A percentile compares a stretch with the other conserved stretches of the same genome.
Evolutionary conservation across 2,113 vertebrate species (phyloP).

Genomic region (Tetrax tetrax): DNA sequence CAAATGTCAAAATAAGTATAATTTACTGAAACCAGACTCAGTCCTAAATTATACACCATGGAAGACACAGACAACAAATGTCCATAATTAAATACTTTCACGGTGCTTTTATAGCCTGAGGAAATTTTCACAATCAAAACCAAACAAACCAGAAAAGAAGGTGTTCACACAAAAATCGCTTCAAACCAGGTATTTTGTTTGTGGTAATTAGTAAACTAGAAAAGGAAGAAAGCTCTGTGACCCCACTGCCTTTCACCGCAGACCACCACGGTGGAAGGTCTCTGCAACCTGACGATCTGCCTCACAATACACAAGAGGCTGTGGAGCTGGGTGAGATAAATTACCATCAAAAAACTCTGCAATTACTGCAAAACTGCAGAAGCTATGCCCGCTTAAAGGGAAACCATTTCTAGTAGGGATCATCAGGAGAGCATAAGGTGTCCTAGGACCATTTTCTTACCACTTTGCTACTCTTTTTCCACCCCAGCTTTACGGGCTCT

Average conservation of each 20-base stretch:
- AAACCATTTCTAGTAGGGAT: not conserved
- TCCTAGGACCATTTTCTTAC: not conserved
- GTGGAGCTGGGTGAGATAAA: not conserved
- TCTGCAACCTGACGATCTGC: not conserved
- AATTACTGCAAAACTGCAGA: not conserved
- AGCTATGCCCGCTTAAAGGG: not conserved
- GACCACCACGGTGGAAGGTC: not conserved
- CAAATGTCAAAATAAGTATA: slow-evolving; percentile 53
- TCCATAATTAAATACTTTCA: not conserved
- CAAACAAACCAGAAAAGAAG: not conserved
- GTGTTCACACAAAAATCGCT: not conserved
- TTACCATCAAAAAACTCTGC: not conserved
- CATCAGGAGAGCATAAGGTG: not conserved
- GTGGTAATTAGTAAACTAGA: not conserved
- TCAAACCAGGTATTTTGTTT: not conserved
- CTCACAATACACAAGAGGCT: not conserved
- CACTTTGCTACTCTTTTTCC: not conserved
- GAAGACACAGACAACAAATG: not conserved
- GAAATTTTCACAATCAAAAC: not conserved
- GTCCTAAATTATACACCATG: slow-evolving; percentile 45
- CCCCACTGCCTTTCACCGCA: not conserved
- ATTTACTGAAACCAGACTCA: slow-evolving; percentile 24
- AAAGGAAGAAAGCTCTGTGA: not conserved
- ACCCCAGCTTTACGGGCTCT: rapidly evolving
- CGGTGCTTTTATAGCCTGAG: not conserved